Evolutionary conservation across 2,888 invertebrate genomes (phyloP), one percentile per base, ranked within the genome.

Genomic region (Polylopha cassiicola): DNA sequence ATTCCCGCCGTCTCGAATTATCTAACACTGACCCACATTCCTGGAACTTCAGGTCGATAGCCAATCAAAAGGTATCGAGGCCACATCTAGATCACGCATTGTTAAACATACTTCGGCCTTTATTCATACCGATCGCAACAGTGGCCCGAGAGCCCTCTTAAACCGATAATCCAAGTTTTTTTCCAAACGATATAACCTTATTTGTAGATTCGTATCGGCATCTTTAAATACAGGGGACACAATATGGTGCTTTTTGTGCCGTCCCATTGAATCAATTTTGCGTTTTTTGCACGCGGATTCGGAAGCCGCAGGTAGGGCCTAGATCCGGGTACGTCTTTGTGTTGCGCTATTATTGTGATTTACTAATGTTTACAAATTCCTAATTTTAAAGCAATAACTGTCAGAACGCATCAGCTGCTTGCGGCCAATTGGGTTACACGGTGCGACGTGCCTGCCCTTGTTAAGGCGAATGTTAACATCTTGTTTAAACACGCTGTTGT

Each of bases 281-380:
- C 41, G 56, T 75, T 82, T 84, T 81, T 84, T 81, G 73, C 64
- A 51, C 58, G 65, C 61, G 65, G 65, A 73, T 80, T 84, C 84
- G 84, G 84, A 85, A 85, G 82, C 82, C 80, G 77, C 84, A 84
- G 85, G 84, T 84, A 84, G 76, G 73, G 63, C 63, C 73, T 75
- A 81, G 82, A 84, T 84, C 84, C 85, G 84, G 79, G 76, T 68
- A 50, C 55, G 44, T 61, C 64, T 69, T 82, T 81, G 73, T 74
- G 61, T 59, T 56, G 47, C 34, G 39, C 65, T 58, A 66, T 78
- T 73, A 63, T 72, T 67, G 53, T 65, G 65, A 70, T 67, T 69
- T 61, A 62, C 66, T 72, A 69, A 77, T 82, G 78, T 84, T 85
- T 82, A 77, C 81, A 76, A 78, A 75, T 78, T 74, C 62, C 67